These are phyloP conservation scores for Pollachius pollachius DNA, from an alignment of 2,113 vertebrate genomes.

Conservation along the genomic window DNA sequence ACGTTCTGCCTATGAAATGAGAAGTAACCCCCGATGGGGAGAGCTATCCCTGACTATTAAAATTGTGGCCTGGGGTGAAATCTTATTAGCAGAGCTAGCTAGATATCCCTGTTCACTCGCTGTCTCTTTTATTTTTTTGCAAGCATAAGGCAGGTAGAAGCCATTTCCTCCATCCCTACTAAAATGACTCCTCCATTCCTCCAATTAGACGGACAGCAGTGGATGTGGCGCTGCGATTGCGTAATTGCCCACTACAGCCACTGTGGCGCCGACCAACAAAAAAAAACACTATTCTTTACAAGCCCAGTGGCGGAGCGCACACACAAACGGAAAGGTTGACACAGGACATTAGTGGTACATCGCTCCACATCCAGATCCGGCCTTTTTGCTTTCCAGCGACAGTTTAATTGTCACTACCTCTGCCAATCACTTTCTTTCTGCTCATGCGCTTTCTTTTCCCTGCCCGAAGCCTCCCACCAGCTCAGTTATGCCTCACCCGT, in stretches of 20 bases:
- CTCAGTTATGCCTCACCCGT: conserved; percentile 33
- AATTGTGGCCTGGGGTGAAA: conserved; percentile 67
- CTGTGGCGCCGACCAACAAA: conserved; percentile 5
- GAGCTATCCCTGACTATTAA: conserved; percentile 61
- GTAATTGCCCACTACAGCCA: conserved; percentile 51
- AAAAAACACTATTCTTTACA: conserved; percentile 33
- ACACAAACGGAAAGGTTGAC: conserved; percentile 26
- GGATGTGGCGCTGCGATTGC: conserved; percentile 34
- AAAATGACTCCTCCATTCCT: conserved; percentile 45
- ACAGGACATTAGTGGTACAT: conserved; percentile 47
- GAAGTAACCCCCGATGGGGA: conserved; percentile 55
- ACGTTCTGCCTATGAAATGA: conserved; percentile 53
- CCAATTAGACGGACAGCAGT: conserved; percentile 72
- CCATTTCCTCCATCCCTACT: conserved; percentile 52
- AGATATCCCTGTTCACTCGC: conserved; percentile 48
- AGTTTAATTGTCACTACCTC: conserved; percentile 56
- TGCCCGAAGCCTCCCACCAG: conserved; percentile 33
- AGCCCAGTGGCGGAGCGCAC: conserved; percentile 37
- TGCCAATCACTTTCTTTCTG: conserved; percentile 46
- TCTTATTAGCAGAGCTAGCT: conserved; percentile 53
- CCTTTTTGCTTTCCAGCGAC: conserved; percentile 54
- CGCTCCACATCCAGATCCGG: conserved; percentile 49
- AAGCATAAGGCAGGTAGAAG: conserved; percentile 57
- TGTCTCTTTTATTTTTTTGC: conserved; percentile 47
- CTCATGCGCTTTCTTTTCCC: neutral